Percentiles rank a stretch among this genome's conserved stretches.
phyloP scores from a whole-genome alignment of 2,888 invertebrate genomes.

The Petrolisthes manimaculis region DNA sequence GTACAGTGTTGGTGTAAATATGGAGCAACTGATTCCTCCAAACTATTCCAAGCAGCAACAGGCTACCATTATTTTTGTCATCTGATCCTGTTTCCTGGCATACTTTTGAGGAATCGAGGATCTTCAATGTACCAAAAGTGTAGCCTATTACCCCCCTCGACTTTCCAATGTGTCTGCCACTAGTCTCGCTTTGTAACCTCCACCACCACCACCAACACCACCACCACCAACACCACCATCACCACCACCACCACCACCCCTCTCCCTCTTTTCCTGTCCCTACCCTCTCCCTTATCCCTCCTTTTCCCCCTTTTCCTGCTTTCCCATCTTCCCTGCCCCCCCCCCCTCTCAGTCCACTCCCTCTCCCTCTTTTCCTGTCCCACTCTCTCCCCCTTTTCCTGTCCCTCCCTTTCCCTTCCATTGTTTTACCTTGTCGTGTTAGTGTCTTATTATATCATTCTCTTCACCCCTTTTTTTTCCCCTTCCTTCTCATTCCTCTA shows the following conservation, averaged over 20 bases:
- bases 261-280: neutral
- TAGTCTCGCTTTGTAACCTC: neutral
- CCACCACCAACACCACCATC: no score
- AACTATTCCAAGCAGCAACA: no score
- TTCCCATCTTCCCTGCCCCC: neutral
- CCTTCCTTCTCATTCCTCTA: neutral
- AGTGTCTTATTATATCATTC: neutral
- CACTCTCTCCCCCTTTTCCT: neutral
- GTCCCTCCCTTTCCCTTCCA: neutral
- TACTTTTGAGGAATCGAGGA: no score
- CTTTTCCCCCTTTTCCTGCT: neutral
- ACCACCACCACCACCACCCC: neutral
- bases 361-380: no score
- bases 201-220: no score
- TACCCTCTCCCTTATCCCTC: neutral
- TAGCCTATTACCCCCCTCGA: no score
- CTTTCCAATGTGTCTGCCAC: no score
- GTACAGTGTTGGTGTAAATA: no score
- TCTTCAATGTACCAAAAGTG: no score
- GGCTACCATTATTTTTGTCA: no score
- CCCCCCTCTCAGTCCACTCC: neutral
- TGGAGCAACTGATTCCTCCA: no score
- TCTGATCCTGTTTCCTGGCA: no score
- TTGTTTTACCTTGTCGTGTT: neutral
- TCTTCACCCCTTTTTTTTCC: neutral